Conservation (phyloP, 2,113 vertebrate species). For the Chelonoidis abingdonii region DNA sequence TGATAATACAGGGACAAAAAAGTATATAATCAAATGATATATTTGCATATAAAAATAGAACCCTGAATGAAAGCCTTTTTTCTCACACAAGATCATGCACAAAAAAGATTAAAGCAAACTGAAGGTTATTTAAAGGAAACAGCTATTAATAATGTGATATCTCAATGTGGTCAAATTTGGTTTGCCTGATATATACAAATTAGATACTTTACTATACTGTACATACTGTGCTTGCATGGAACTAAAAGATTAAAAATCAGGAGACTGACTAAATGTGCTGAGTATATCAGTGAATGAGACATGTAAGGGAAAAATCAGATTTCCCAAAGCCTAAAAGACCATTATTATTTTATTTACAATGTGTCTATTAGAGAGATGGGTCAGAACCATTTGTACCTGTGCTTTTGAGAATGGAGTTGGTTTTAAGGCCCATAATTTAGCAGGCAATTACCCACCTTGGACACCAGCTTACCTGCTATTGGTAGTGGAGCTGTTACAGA, state of each 20-base stretch:
- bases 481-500: not conserved
- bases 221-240: not conserved
- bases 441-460: not conserved
- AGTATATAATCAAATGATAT: constrained; percentile 76
- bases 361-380: not conserved
- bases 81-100: constrained; percentile 43
- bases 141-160: constrained; percentile 64
- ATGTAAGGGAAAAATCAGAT: not conserved
- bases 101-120: constrained; percentile 60
- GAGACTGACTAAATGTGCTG: not conserved
- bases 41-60: constrained; percentile 79
- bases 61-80: constrained; percentile 57
- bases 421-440: not conserved
- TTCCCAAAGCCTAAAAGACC: not conserved
- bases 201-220: not conserved
- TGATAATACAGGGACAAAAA: constrained; percentile 76
- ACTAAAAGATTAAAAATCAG: constrained; percentile 10
- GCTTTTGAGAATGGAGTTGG: not conserved
- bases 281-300: not conserved
- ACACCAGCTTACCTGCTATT: not conserved
- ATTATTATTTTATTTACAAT: accelerated
- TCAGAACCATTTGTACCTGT: not conserved
- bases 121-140: constrained; percentile 55
- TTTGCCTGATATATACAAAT: constrained; percentile 56
- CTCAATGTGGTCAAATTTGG: constrained; percentile 56